Percentiles rank a stretch among this genome's conserved stretches.
Conservation (phyloP, 2,797 vertebrate species). For the Podarcis lilfordi region DNA sequence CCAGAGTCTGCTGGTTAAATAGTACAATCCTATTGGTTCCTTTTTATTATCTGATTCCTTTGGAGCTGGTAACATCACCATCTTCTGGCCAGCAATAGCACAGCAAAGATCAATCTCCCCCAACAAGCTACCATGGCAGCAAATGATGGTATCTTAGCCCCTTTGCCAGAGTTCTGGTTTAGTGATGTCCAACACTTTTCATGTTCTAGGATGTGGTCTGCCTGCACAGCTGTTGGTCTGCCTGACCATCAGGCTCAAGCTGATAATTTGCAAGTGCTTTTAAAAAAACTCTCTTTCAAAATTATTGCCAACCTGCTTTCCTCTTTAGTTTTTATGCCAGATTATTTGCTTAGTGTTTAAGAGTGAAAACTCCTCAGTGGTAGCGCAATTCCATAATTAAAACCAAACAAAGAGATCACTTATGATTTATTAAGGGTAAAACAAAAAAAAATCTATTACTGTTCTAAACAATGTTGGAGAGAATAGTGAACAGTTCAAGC, state of each 20-base stretch:
- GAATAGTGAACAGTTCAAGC: conserved; percentile 74
- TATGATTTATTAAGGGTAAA: conserved; percentile 65
- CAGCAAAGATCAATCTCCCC: not conserved
- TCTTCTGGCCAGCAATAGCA: not conserved
- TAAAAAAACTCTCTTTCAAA: not conserved
- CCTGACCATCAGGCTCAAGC: not conserved
- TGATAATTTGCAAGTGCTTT: not conserved
- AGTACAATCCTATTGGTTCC: not conserved
- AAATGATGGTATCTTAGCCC: no score
- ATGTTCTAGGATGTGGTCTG: no score
- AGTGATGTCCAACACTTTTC: not conserved
- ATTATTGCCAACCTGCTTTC: conserved; percentile 60
- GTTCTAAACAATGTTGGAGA: conserved; percentile 75
- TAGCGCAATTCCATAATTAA: conserved; percentile 75
- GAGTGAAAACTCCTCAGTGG: conserved; percentile 70
- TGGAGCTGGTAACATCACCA: not conserved
- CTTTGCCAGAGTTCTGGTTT: not conserved
- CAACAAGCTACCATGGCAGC: not conserved
- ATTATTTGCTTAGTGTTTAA: conserved; percentile 52
- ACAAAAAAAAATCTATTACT: conserved; percentile 55
- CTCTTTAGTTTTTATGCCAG: conserved; percentile 48
- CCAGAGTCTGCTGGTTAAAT: not conserved
- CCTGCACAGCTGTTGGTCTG: not conserved
- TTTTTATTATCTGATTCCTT: not conserved
- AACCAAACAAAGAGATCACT: conserved; percentile 73